Evolutionary conservation across 2,113 vertebrate genomes (phyloP), one percentile per base, ranked within the genome.

Genomic region (Abramis brama): DNA sequence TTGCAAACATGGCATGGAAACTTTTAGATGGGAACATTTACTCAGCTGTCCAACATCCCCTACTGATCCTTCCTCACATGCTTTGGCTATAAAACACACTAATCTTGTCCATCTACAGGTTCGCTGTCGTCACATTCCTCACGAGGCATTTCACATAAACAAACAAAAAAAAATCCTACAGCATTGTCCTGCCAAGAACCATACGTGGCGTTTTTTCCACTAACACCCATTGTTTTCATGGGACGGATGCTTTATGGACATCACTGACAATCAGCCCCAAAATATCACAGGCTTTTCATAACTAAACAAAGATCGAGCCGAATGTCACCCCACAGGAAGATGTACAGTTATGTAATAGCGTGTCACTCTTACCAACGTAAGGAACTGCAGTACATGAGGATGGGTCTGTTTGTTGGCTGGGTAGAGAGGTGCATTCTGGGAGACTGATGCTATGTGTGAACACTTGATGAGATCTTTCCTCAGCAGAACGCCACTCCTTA

Each of bases 371-470:
- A 99, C 98, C 97, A 12, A 97, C 94, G 89, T 97, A 97, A 7
- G 97, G 95, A 64, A 98, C 94, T 43, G 23, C 93, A 10, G 95
- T 97, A 79, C 98, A 99, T 36, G 94, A 89, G 0, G 82, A 89
- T 8, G 96, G 93, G 71, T 96, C 93, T 47, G 93, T 86, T 83
- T 89, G 95, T 68, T 96, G 94, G 90, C 97, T 99, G 59, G 97
- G 97, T 77, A 99, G 92, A 62, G 91, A 92, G 90, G 92, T 94
- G 92, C 98, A 99, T 87, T 97, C 96, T 0, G 95, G 96, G 86
- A 97, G 86, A 9, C 91, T 89, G 0, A 96, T 91, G 84, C 93
- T 90, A 1, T 94, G 90, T 52, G 94, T 93, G 85, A 95, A 91
- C 50, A 93, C 93, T 91, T 90, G 92, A 88, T 89, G 95, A 64